Percentiles rank a stretch among this genome's conserved stretches.
Conservation (phyloP, 2,888 invertebrate species). For the Tenthredo livida region DNA sequence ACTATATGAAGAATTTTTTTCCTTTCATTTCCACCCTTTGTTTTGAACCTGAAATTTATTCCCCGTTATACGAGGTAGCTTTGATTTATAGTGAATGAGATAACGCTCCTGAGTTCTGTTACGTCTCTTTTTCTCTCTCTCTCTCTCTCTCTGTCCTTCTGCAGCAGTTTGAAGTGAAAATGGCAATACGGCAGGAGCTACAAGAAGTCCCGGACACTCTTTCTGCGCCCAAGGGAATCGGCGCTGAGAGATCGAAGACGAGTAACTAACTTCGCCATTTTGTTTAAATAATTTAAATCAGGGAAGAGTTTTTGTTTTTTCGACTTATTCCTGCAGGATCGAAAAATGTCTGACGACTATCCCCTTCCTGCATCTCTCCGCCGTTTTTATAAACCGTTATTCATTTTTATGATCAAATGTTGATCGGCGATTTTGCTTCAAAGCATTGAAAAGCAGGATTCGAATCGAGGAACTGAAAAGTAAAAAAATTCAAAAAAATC, state of each 20-base stretch:
- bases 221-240: not conserved
- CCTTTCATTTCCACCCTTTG: not conserved
- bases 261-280: conserved; percentile 24
- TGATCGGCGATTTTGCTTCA: too few relatives aligned
- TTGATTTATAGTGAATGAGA: conserved; percentile 6
- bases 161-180: not conserved
- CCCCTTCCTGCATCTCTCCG: not conserved
- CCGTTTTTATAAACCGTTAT: not conserved
- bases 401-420: not conserved
- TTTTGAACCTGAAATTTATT: not conserved
- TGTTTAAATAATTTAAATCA: conserved; percentile 18
- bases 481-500: not conserved
- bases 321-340: not conserved
- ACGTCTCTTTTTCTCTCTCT: not conserved
- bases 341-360: not conserved
- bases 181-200: not conserved
- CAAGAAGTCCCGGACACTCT: not conserved
- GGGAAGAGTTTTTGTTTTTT: not conserved
- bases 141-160: not conserved
- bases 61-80: not conserved
- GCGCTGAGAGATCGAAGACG: conserved; percentile 2
- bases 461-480: not conserved
- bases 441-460: not conserved
- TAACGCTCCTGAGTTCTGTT: conserved; percentile 7
- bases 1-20: not conserved